Conservation (phyloP, 2,888 invertebrate genomes). For the Creontiades dilutus region DNA sequence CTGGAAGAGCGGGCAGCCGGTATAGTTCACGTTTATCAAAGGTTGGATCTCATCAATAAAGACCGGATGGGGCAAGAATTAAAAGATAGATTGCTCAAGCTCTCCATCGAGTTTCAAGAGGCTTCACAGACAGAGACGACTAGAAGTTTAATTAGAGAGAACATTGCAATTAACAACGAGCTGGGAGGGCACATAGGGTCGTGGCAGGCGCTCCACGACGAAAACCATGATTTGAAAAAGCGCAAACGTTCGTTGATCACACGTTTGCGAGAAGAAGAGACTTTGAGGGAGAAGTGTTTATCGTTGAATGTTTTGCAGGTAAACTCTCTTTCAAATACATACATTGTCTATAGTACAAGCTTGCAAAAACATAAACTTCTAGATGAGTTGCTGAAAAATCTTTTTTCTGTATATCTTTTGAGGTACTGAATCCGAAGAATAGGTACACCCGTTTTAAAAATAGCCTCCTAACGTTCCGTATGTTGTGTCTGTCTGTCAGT, state of each 20-base stretch:
- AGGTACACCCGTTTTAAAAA: too few relatives aligned
- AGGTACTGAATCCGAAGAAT: too few relatives aligned
- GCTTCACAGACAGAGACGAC: conserved; percentile 57
- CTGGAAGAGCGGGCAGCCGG: conserved; percentile 41
- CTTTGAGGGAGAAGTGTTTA: conserved; percentile 52
- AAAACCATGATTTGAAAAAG: conserved; percentile 50
- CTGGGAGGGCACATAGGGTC: conserved; percentile 61
- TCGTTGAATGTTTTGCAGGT: conserved; percentile 55
- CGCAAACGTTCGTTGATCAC: background rate
- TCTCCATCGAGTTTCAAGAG: conserved; percentile 65
- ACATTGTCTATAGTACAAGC: too few relatives aligned
- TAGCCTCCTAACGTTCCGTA: too few relatives aligned
- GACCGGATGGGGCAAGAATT: conserved; percentile 61
- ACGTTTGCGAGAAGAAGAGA: background rate
- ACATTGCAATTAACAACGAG: conserved; percentile 68
- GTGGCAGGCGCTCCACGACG: conserved; percentile 57
- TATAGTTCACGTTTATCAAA: conserved; percentile 56
- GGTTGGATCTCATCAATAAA: conserved; percentile 59
- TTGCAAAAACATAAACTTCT: too few relatives aligned
- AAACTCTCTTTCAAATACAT: background rate
- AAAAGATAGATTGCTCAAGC: conserved; percentile 59
- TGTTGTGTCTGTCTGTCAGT: too few relatives aligned
- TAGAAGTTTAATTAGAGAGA: conserved; percentile 62
- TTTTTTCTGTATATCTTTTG: too few relatives aligned
- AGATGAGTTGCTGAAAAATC: too few relatives aligned